A percentile compares a stretch with the other conserved stretches of the same genome.
These are phyloP conservation scores for Lacerta viridis DNA, from an alignment of 2,797 vertebrate species.

Conservation along the genomic window DNA sequence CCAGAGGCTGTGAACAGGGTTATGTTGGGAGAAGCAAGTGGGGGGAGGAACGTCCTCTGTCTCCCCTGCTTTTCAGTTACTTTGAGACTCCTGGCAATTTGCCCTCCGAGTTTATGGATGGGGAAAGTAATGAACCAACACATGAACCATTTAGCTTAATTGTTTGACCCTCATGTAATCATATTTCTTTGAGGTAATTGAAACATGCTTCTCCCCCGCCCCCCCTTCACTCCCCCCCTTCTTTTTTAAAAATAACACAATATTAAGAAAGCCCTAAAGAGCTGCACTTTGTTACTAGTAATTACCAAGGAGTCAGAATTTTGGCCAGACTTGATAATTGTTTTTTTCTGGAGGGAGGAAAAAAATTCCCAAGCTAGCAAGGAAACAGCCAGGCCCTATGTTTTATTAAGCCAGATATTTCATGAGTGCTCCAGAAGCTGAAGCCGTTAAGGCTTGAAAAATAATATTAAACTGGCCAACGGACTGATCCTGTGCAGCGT, in stretches of 20 bases:
- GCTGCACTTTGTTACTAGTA: conserved; percentile 1
- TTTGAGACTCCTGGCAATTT: background rate
- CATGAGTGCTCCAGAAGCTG: background rate
- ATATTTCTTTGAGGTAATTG: conserved; percentile 17
- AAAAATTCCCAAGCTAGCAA: background rate
- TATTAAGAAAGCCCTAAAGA: conserved; percentile 42
- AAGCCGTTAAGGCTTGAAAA: background rate
- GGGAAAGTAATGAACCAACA: background rate
- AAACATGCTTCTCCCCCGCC: fast-evolving
- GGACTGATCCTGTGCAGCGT: background rate
- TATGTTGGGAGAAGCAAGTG: background rate
- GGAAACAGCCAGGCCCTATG: background rate
- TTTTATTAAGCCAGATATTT: background rate
- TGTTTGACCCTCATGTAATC: conserved; percentile 26
- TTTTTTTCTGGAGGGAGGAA: conserved; percentile 39
- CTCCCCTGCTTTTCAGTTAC: conserved; percentile 1
- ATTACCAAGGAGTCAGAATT: conserved; percentile 36
- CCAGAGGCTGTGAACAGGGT: background rate
- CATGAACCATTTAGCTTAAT: conserved; percentile 20
- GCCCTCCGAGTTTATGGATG: background rate
- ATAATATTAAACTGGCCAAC: fast-evolving
- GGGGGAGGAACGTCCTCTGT: background rate
- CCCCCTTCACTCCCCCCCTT: background rate
- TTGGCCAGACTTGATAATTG: background rate
- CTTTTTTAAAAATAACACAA: fast-evolving